Evolutionary conservation across 1,140 invertebrate species (phyloP), one percentile per base, ranked within the genome.

Genomic region (Harlomillsia oculata): DNA sequence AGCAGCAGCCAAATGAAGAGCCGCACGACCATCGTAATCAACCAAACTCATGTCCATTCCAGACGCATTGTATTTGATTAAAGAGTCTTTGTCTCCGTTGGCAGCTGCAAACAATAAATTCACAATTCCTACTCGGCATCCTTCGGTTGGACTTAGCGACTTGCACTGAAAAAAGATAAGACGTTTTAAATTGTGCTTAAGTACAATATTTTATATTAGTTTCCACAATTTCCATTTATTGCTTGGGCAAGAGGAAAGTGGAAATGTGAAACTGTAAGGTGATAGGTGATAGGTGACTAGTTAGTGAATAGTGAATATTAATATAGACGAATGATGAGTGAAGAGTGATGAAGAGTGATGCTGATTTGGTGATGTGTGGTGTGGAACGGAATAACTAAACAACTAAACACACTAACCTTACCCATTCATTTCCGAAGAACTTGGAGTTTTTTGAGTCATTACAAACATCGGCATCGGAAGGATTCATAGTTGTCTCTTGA

Each of bases 91-190:
- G 76, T 97, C 89, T 6, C 93, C 90, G 69, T 85, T 85, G 21
- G 89, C 87, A 8, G 92, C 89, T n/a, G 88, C 91, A 71, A 95
- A 97, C 9, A 97, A 75, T 9, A 97, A 74, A 72, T 89, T 91
- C 3, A 95, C 90, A 62, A 97, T 89, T 56, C 86, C 87, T 14
- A 92, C 75, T 18, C 44, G 44, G 34, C 44, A 46, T 2, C 88
- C 89, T 69, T 89, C 89, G 0, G 86, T 85, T 20, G 18, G 3
- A 9, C 4, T 46, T 14, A 46, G n/a, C 3, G 2, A 21, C 23
- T 46, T 30, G 13, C 44, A 46, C 44, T 46, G 21, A n/a, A n/a
- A n/a, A n/a, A n/a, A n/a, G n/a, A n/a, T n/a, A n/a, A n/a, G n/a
- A n/a, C n/a, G n/a, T n/a, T n/a, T n/a, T n/a, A n/a, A n/a, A n/a